Conservation (phyloP, 2,113 vertebrate species). For the Mionectes macconnelli region DNA sequence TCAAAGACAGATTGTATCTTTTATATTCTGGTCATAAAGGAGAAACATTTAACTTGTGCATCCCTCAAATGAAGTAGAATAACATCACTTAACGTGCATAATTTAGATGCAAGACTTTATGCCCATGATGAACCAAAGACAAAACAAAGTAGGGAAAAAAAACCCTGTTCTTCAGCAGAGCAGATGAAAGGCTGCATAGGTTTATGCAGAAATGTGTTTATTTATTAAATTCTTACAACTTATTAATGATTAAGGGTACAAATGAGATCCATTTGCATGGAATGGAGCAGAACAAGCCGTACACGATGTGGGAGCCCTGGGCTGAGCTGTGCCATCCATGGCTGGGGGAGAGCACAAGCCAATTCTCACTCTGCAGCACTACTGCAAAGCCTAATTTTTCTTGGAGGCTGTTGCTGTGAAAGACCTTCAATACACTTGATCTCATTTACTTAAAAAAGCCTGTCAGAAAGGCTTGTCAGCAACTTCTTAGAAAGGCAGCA, state of each 20-base stretch:
- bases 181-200: not conserved
- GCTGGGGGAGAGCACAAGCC: not conserved
- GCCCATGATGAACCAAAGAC: not conserved
- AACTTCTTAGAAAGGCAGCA: slow-evolving; percentile 51
- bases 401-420: slow-evolving; percentile 9
- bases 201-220: not conserved
- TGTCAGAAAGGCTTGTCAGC: slow-evolving; percentile 59
- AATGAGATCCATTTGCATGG: not conserved
- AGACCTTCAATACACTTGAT: slow-evolving; percentile 5
- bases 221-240: not conserved
- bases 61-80: not conserved
- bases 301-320: not conserved
- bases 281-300: not conserved
- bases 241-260: not conserved
- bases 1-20: not conserved
- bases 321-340: not conserved
- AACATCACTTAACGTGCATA: not conserved
- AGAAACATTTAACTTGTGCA: not conserved
- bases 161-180: not conserved
- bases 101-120: not conserved
- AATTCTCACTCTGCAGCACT: not conserved
- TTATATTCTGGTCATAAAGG: not conserved
- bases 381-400: not conserved
- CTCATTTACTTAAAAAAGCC: slow-evolving; percentile 43
- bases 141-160: not conserved